Conservation (phyloP, 35 echinoderm and acorn worm genomes). For the Apostichopus parvimensis region DNA sequence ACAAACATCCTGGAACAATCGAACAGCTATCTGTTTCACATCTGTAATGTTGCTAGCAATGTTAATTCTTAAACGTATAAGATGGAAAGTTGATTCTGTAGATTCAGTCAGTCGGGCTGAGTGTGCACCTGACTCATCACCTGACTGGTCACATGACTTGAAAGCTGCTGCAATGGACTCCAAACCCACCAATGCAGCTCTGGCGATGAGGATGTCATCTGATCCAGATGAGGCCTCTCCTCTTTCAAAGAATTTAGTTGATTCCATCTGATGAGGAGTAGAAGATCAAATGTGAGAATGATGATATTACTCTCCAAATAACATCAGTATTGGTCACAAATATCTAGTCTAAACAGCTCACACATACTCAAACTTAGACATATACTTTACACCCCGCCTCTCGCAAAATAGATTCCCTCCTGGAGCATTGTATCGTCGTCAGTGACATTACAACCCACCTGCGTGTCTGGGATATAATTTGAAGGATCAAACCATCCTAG, state of each 20-base stretch:
- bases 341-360: too few species aligned
- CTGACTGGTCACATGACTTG: not conserved
- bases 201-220: not conserved
- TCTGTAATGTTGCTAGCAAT: not conserved
- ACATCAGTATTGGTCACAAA: too few species aligned
- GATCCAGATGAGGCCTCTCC: not conserved
- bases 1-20: not conserved
- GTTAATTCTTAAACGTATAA: not conserved
- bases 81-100: not conserved
- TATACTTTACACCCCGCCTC: too few species aligned
- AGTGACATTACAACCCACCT: too few species aligned
- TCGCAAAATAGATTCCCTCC: too few species aligned
- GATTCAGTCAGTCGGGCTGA: not conserved
- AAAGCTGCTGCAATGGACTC: not conserved
- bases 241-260: constrained; percentile 20
- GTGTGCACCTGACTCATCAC: not conserved
- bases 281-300: too few species aligned
- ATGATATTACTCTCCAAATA: too few species aligned
- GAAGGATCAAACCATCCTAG: too few species aligned
- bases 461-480: too few species aligned
- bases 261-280: not conserved
- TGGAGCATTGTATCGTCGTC: too few species aligned
- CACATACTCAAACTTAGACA: too few species aligned
- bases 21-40: not conserved
- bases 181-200: not conserved